Base-by-base conservation (phyloP, 2,888 invertebrate species). In the Lasioglossum leucozonium region DNA sequence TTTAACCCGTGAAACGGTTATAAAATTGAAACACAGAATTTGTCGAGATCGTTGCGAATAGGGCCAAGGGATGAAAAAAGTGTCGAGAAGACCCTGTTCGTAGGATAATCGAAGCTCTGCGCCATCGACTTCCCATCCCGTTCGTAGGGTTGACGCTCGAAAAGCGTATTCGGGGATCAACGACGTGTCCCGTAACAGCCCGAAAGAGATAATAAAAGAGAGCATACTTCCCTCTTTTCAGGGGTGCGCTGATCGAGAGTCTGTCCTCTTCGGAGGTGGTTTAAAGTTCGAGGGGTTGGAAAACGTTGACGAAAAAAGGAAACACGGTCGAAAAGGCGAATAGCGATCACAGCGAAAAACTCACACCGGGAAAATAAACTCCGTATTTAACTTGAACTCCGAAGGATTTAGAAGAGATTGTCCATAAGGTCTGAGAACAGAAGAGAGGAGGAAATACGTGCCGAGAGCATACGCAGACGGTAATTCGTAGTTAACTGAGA, bases 201-300 rank as follows among this genome's bases (percentile, higher is more conserved):
- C 37, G 37, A 40, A 67, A n/a, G 37, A 67, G 37, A 67, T 67
- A 67, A 67, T 67, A 67, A n/a, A 67, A 67, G 37, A 67, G 37
- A 34, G 67, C 37, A 11, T 40, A 37, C 37, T 67, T 11, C 18
- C 34, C 65, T 26, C 58, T 30, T 16, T 58, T 11, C 58, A 5
- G 37, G 37, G 4, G 22, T 22, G 37, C 67, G 37, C 67, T 37
- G 22, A 11, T 22, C 37, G 37, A 22, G 67, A 37, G 37, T 11
- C 11, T n/a, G 10, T 37, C n/a, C 37, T 22, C 67, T 22, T 8
- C 18, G 37, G 37, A 37, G 67, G 4, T 67, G 67, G n/a, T 40
- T 67, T 67, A 37, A 40, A 22, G 67, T 37, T 8, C n/a, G n/a
- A 37, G 67, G 67, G 37, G 67, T 34, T 67, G 67, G 11, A 10